Evolutionary conservation across 2,113 vertebrate species (phyloP).

Genomic region (Ellobius talpinus): DNA sequence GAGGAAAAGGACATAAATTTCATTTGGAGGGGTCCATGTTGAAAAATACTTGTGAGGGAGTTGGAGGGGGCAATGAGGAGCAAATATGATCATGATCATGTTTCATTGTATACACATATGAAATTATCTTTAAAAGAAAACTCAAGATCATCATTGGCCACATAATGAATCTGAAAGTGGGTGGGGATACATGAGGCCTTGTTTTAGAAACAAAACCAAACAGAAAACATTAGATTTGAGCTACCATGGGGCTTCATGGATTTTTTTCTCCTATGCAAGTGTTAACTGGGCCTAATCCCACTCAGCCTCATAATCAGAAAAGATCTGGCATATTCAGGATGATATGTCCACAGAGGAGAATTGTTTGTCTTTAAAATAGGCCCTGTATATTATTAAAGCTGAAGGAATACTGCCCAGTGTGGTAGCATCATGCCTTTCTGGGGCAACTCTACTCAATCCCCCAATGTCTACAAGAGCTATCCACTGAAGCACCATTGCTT

Average conservation of each 20-base stretch:
- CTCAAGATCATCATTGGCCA: not conserved
- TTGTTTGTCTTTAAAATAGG: constrained; percentile 12
- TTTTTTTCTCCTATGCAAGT: not conserved
- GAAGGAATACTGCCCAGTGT: not conserved
- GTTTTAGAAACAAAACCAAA: not conserved
- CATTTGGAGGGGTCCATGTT: not conserved
- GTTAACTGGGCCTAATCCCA: not conserved
- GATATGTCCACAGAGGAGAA: not conserved
- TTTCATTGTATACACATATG: not conserved
- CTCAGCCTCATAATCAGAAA: not conserved
- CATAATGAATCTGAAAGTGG: not conserved
- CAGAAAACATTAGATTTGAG: not conserved
- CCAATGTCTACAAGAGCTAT: not conserved
- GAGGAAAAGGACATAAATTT: not conserved
- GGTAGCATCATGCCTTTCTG: not conserved
- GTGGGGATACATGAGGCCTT: not conserved
- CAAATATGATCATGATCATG: not conserved
- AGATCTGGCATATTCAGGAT: not conserved
- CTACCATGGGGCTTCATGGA: not conserved
- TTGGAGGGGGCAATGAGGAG: not conserved
- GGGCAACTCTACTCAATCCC: not conserved
- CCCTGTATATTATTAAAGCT: not conserved
- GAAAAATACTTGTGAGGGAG: not conserved
- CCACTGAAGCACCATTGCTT: not conserved
- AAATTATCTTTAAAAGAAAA: not conserved